Evolutionary conservation across 2,888 invertebrate genomes (phyloP).

Genomic region (Mimas tiliae): DNA sequence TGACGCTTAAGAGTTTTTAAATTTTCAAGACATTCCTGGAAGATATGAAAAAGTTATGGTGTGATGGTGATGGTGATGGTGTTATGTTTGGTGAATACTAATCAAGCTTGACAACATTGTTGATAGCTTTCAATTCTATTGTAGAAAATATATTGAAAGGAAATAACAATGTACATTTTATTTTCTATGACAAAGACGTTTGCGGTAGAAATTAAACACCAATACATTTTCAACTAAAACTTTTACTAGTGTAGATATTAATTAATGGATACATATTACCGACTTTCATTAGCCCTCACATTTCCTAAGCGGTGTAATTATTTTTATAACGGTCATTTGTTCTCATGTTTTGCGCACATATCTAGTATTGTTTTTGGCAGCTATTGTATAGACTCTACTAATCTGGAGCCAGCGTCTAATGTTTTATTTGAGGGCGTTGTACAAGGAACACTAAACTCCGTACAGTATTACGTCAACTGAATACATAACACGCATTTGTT

Average conservation of each 20-base stretch:
- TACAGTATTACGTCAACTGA: conserved; percentile 15
- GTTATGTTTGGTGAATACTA: too few species aligned
- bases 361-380: conserved; percentile 13
- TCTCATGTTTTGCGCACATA: neutral
- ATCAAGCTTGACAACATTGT: neutral
- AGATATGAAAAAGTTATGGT: neutral
- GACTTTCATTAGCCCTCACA: neutral
- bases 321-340: neutral
- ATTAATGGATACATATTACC: neutral
- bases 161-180: neutral
- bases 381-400: neutral
- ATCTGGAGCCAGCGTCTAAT: conserved; percentile 8
- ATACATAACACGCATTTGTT: conserved; percentile 9
- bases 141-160: neutral
- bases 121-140: neutral
- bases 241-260: too few species aligned
- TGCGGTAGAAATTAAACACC: neutral
- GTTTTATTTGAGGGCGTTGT: conserved; percentile 28
- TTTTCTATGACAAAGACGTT: neutral
- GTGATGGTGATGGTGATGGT: too few species aligned
- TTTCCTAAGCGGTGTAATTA: neutral
- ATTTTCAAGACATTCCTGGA: conserved; percentile 1
- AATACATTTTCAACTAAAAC: neutral
- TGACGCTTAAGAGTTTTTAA: conserved; percentile 22
- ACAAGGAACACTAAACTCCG: conserved; percentile 19